A percentile compares a stretch with the other conserved stretches of the same genome.
Conservation (phyloP, 2,888 invertebrate species). For the Stictocephala bisonia region DNA sequence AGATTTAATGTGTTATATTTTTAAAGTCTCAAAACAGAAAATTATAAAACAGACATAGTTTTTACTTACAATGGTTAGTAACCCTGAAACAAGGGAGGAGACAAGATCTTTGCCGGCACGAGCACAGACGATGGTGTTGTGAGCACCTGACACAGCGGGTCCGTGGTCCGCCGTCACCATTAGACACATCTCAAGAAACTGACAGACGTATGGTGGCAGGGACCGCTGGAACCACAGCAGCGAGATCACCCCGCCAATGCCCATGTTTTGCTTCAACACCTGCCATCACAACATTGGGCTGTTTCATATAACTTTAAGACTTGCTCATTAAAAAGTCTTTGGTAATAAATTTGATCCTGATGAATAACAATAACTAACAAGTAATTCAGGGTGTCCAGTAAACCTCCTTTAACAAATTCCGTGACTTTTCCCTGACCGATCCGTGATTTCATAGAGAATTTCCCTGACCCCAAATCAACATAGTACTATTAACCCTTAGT, state of each 20-base stretch:
- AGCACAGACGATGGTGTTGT: conserved; percentile 98
- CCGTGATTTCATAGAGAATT: too few species aligned
- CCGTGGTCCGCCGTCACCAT: conserved; percentile 99
- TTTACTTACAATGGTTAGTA: conserved; percentile 92
- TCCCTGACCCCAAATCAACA: too few species aligned
- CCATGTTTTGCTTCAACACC: conserved; percentile 93
- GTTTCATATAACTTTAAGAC: too few species aligned
- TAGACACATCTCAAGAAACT: conserved; percentile 98
- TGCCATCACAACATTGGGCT: conserved; percentile 57
- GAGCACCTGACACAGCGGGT: conserved; percentile 98
- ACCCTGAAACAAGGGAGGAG: conserved; percentile 94
- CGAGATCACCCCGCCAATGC: conserved; percentile 97
- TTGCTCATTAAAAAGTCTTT: too few species aligned
- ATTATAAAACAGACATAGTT: too few species aligned
- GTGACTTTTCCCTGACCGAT: too few species aligned
- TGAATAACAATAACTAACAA: neutral
- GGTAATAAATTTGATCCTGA: too few species aligned
- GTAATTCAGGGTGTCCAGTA: too few species aligned
- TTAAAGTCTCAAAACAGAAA: too few species aligned
- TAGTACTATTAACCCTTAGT: too few species aligned
- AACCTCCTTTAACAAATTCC: too few species aligned
- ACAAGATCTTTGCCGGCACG: conserved; percentile 97
- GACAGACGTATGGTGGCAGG: conserved; percentile 92
- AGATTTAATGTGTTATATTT: too few species aligned
- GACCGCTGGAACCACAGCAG: conserved; percentile 99